Base-by-base conservation (phyloP, 2,888 invertebrate species). In the Metalampra italica region DNA sequence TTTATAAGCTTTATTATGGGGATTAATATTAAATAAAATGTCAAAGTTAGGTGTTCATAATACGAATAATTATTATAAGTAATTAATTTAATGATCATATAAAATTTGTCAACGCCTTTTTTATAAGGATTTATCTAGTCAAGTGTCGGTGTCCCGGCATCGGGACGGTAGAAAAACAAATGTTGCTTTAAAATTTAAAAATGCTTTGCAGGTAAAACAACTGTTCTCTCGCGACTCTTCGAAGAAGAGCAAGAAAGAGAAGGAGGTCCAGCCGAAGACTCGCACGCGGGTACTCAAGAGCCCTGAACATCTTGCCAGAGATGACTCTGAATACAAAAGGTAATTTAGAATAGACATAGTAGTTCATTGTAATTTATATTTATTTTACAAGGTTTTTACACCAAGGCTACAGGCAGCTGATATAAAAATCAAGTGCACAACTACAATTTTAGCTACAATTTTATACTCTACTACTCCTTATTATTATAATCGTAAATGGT, bases 141-240 rank as follows among this genome's bases (percentile, higher is more conserved):
- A 22, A n/a, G n/a, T n/a, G n/a, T n/a, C n/a, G n/a, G n/a, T n/a
- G n/a, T n/a, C n/a, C n/a, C n/a, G n/a, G n/a, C n/a, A n/a, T n/a
- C n/a, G n/a, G n/a, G n/a, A n/a, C n/a, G n/a, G n/a, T n/a, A n/a
- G n/a, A n/a, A 3, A 22, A 22, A 3, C 22, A 22, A 22, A 22
- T 22, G 22, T 22, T 3, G n/a, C n/a, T 22, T 3, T 22, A 22
- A 3, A 22, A 22, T 22, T 22, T 22, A 3, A 3, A 3, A 22
- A 22, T 22, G 5, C 22, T 46, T 13, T 68, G 45, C 56, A 94
- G 91, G 90, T 94, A 60, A 95, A 94, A 71, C 94, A 94, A 78
- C 89, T 95, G 64, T 95, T 95, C 83, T 93, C 92, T 64, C 91
- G 93, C 70, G 91, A 92, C 76, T 90, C 90, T 83, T 92, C 92